A percentile compares a stretch with the other conserved stretches of the same genome.
phyloP scores from a whole-genome alignment of 2,113 vertebrate genomes.

The Chaetops frenatus region DNA sequence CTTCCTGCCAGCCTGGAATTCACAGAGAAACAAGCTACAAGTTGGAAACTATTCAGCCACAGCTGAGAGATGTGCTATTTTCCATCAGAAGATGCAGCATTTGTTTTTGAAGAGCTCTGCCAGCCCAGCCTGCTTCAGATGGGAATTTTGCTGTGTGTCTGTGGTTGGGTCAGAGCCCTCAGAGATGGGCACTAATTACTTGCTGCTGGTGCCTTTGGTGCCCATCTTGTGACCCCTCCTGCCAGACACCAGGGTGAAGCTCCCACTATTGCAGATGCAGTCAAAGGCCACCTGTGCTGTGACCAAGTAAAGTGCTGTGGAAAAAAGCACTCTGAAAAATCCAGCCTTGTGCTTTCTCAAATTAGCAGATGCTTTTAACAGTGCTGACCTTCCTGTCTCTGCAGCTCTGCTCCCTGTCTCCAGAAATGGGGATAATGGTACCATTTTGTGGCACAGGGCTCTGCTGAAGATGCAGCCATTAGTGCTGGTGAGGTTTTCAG shows the following conservation, averaged over 20 bases:
- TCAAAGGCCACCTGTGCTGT: not conserved
- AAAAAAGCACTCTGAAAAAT: not conserved
- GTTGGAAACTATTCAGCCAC: not conserved
- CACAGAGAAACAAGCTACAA: not conserved
- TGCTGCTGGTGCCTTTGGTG: not conserved
- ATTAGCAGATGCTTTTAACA: conserved; percentile 19
- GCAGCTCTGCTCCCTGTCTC: fast-evolving
- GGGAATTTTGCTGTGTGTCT: not conserved
- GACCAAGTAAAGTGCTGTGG: not conserved
- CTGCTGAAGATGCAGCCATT: not conserved
- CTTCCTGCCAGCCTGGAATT: not conserved
- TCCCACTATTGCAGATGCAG: not conserved
- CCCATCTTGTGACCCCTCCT: not conserved
- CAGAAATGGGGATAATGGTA: not conserved
- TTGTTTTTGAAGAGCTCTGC: not conserved
- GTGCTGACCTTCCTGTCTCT: not conserved
- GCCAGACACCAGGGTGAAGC: not conserved
- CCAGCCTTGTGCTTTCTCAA: not conserved
- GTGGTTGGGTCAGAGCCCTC: not conserved
- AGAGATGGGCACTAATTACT: not conserved
- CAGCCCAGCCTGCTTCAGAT: not conserved
- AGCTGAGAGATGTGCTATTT: not conserved
- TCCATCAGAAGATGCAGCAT: not conserved
- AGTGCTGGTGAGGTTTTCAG: not conserved
- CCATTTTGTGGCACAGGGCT: not conserved